Evolutionary conservation across 2,113 vertebrate genomes (phyloP).

Genomic region (Clarias magur): DNA sequence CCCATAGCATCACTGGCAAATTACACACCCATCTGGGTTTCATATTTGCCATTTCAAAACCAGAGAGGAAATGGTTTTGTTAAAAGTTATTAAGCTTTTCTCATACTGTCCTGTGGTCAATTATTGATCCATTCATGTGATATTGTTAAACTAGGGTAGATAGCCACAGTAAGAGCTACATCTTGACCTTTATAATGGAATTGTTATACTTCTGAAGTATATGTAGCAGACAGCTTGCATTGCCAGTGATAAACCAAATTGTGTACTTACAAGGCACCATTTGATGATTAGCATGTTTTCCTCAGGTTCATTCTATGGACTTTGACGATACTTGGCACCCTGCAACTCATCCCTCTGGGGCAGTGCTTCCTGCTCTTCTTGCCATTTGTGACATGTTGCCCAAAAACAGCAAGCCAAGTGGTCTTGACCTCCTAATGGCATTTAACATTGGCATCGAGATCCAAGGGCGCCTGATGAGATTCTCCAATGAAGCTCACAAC

Average conservation of each 20-base stretch:
- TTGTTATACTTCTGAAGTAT: neutral
- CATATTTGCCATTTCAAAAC: neutral
- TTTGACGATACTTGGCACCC: conserved; percentile 91
- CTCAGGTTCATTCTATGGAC: conserved; percentile 86
- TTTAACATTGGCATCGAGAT: conserved; percentile 87
- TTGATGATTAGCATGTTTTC: conserved; percentile 14
- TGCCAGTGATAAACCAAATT: neutral
- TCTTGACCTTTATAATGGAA: neutral
- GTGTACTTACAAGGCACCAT: neutral
- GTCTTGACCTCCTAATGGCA: conserved; percentile 80
- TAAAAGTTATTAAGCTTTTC: neutral
- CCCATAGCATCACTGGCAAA: neutral
- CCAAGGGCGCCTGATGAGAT: conserved; percentile 84
- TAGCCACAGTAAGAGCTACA: neutral
- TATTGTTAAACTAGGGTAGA: neutral
- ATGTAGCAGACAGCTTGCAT: neutral
- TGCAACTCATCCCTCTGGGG: conserved; percentile 86
- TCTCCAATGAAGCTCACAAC: conserved; percentile 81
- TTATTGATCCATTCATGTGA: neutral
- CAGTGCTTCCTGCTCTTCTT: conserved; percentile 81
- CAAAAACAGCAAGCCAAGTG: conserved; percentile 72
- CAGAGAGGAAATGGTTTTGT: neutral
- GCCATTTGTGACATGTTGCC: conserved; percentile 82
- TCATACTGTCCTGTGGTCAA: conserved; percentile 21
- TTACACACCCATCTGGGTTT: neutral